A percentile compares a stretch with the other conserved stretches of the same genome.
Conservation (phyloP, 2,888 invertebrate genomes). For the Cremastinae sp. region DNA sequence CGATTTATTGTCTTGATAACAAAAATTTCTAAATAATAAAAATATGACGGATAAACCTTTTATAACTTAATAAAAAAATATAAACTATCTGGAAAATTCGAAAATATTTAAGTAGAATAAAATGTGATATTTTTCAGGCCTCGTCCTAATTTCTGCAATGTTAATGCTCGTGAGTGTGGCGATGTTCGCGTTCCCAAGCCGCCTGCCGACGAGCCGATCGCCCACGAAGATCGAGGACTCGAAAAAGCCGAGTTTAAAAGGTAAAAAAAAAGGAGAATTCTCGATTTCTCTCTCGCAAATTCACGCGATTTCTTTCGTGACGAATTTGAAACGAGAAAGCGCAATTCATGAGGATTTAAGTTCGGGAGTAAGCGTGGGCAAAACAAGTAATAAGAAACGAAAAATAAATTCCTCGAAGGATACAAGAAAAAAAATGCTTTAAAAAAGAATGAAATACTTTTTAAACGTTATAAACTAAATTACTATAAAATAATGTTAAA, state of each 20-base stretch:
- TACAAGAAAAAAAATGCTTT: too few relatives aligned
- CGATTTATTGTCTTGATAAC: too few relatives aligned
- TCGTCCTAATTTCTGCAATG: slow-evolving; percentile 91
- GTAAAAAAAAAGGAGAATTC: slow-evolving; percentile 74
- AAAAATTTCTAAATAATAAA: too few relatives aligned
- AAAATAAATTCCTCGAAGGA: neutral
- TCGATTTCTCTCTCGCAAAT: neutral
- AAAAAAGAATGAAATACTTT: neutral
- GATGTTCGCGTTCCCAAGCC: slow-evolving; percentile 95
- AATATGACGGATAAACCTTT: too few relatives aligned
- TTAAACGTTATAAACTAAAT: neutral
- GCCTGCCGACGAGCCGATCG: slow-evolving; percentile 83
- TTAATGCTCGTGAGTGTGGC: slow-evolving; percentile 91
- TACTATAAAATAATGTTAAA: neutral
- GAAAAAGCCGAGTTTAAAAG: slow-evolving; percentile 84
- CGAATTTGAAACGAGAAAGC: slow-evolving; percentile 9
- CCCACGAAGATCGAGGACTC: slow-evolving; percentile 77
- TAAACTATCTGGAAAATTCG: slow-evolving; percentile 5
- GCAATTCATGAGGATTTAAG: neutral
- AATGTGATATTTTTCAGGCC: slow-evolving; percentile 81
- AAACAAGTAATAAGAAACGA: too few relatives aligned
- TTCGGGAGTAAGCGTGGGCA: slow-evolving; percentile 7
- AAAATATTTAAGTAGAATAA: too few relatives aligned
- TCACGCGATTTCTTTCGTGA: neutral
- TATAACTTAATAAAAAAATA: neutral